phyloP scores from a whole-genome alignment of 1,140 invertebrate genomes.

The Neocloeon triangulifer region DNA sequence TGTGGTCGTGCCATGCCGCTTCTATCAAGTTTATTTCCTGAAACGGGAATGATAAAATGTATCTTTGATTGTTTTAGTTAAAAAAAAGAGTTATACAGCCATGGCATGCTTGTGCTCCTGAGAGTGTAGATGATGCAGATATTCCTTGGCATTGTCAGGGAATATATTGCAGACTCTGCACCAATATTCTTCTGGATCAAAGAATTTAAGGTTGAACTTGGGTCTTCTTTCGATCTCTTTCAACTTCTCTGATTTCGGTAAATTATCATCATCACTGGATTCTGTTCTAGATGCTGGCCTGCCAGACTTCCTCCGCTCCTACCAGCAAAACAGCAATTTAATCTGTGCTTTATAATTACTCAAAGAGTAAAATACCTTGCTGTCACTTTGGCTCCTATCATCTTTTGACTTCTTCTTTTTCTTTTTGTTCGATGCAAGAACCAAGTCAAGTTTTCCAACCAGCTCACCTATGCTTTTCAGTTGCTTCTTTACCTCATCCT shows the following conservation, averaged over 20 bases:
- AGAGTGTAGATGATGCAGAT: conserved; percentile 58
- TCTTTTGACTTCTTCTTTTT: no score
- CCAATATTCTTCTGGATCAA: conserved; percentile 74
- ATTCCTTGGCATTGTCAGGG: conserved; percentile 61
- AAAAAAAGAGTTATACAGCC: conserved; percentile 15
- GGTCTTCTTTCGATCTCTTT: conserved; percentile 6
- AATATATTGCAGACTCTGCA: conserved; percentile 65
- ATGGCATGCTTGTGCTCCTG: conserved; percentile 42
- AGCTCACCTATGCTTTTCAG: no score
- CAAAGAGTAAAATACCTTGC: no score
- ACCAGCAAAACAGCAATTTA: background rate
- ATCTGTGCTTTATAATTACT: no score
- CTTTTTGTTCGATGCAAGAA: no score
- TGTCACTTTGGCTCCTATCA: no score
- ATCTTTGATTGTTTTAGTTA: background rate
- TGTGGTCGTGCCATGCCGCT: conserved; percentile 49
- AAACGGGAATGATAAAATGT: conserved; percentile 8
- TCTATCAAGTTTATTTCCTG: conserved; percentile 40
- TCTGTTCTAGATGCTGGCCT: background rate
- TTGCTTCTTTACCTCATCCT: no score
- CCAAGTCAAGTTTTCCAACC: no score
- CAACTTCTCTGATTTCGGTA: background rate
- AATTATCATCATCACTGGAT: background rate
- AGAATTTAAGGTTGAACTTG: conserved; percentile 55
- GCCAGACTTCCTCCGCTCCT: background rate